These are phyloP conservation scores for Dromococcyx pavoninus DNA, from an alignment of 2,797 vertebrate genomes.

Conservation along the genomic window DNA sequence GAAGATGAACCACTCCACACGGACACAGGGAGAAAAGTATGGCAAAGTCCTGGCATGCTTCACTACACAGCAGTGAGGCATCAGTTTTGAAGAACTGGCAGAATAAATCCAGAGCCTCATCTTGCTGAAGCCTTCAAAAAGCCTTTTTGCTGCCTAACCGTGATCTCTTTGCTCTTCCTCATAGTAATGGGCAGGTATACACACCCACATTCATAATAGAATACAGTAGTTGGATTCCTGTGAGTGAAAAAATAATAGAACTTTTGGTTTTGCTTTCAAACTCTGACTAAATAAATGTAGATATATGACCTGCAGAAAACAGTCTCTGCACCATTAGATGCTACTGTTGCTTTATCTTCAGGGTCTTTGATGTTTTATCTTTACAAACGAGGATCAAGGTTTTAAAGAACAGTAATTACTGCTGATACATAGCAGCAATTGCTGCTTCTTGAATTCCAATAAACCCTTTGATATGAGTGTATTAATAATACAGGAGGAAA, in stretches of 20 bases:
- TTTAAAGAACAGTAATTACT: conserved; percentile 13
- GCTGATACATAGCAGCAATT: not conserved
- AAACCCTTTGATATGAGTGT: not conserved
- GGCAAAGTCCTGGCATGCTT: not conserved
- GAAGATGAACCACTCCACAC: not conserved
- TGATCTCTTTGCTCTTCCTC: not conserved
- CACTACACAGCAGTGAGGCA: not conserved
- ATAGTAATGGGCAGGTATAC: not conserved
- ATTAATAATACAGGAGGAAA: not conserved
- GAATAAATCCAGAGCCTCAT: not conserved
- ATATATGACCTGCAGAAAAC: not conserved
- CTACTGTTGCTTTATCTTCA: not conserved
- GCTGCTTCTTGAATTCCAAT: conserved; percentile 1
- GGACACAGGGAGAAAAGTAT: accelerated
- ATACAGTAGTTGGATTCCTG: not conserved
- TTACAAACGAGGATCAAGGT: not conserved
- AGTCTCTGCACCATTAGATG: not conserved
- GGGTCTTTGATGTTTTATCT: not conserved
- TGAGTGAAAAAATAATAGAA: not conserved
- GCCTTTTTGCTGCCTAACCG: not conserved
- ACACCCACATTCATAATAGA: accelerated
- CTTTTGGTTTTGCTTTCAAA: not conserved
- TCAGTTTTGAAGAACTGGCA: not conserved
- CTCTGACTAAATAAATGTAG: not conserved
- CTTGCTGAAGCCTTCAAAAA: not conserved